Percentiles rank a stretch among this genome's conserved stretches.
Evolutionary conservation across 2,797 vertebrate genomes (phyloP).

Genomic region (Lacerta agilis): DNA sequence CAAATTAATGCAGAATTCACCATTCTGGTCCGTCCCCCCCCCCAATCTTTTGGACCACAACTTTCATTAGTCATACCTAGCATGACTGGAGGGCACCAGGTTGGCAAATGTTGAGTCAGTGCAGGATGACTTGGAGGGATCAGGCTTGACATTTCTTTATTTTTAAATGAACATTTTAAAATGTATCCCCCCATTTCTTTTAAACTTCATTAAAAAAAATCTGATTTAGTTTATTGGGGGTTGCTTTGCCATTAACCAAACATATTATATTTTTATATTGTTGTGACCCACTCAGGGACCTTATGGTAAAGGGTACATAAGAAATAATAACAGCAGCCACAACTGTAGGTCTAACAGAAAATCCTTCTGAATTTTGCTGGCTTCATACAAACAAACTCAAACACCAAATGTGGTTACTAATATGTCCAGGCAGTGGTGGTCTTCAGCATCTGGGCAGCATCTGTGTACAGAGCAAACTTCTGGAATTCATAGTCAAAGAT

Average conservation of each 20-base stretch:
- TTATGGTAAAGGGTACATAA: not conserved
- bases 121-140: conserved; percentile 28
- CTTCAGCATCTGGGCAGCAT: too few relatives aligned
- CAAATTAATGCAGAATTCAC: conserved; percentile 46
- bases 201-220: conserved; percentile 48
- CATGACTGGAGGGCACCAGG: too few relatives aligned
- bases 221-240: conserved; percentile 40
- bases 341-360: conserved; percentile 12
- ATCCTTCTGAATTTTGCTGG: conserved; percentile 6
- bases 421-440: too few relatives aligned
- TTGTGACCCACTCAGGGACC: too few relatives aligned
- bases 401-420: not conserved
- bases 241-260: conserved; percentile 42
- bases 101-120: too few relatives aligned
- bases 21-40: too few relatives aligned
- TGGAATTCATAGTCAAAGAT: not conserved
- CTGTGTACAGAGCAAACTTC: not conserved
- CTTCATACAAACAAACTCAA: conserved; percentile 26
- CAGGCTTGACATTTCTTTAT: conserved; percentile 44
- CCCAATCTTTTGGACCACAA: too few relatives aligned
- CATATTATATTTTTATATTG: accelerated
- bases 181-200: too few relatives aligned
- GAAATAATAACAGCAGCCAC: not conserved
- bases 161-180: too few relatives aligned
- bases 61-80: too few relatives aligned